Percentiles rank a stretch among this genome's conserved stretches.
Evolutionary conservation across 1,140 invertebrate genomes (phyloP).

Genomic region (Aphelenchoides avenae): DNA sequence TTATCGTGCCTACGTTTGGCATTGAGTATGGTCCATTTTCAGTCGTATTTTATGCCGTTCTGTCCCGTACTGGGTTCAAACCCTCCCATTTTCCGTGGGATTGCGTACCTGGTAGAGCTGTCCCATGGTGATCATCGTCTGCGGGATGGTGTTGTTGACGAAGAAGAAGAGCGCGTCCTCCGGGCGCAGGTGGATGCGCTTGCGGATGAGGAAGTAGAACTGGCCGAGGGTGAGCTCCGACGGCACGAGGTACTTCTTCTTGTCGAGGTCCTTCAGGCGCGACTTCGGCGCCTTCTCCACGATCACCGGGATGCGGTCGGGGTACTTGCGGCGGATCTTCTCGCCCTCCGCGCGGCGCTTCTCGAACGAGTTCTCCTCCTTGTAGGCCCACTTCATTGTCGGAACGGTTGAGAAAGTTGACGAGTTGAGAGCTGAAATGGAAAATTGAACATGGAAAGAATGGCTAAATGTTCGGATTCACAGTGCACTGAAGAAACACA

Average conservation of each 20-base stretch:
- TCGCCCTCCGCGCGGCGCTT: conserved; percentile 95
- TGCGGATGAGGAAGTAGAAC: conserved; percentile 95
- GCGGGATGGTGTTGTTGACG: conserved; percentile 99
- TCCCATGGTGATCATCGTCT: conserved; percentile 94
- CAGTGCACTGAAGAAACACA: too few species aligned
- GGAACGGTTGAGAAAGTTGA: too few species aligned
- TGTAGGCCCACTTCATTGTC: conserved; percentile 96
- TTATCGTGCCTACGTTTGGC: too few species aligned
- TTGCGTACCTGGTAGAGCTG: conserved; percentile 92
- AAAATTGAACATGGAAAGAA: too few species aligned
- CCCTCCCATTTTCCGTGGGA: too few species aligned
- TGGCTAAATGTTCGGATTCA: too few species aligned
- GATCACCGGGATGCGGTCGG: conserved; percentile 83
- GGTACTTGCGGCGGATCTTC: conserved; percentile 97
- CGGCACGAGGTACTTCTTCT: conserved; percentile 98
- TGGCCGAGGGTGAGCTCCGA: conserved; percentile 98
- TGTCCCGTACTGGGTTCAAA: too few species aligned
- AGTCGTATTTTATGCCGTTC: too few species aligned
- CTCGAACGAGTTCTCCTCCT: conserved; percentile 97
- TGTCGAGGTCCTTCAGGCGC: conserved; percentile 93
- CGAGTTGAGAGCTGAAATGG: too few species aligned
- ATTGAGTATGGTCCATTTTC: too few species aligned
- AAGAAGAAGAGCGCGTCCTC: conserved; percentile 99
- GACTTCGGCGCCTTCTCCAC: conserved; percentile 79
- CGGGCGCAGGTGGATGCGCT: conserved; percentile 71